A percentile compares a stretch with the other conserved stretches of the same genome.
These are phyloP conservation scores for Myrmecobius fasciatus DNA, from an alignment of 2,113 vertebrate species.

Conservation along the genomic window DNA sequence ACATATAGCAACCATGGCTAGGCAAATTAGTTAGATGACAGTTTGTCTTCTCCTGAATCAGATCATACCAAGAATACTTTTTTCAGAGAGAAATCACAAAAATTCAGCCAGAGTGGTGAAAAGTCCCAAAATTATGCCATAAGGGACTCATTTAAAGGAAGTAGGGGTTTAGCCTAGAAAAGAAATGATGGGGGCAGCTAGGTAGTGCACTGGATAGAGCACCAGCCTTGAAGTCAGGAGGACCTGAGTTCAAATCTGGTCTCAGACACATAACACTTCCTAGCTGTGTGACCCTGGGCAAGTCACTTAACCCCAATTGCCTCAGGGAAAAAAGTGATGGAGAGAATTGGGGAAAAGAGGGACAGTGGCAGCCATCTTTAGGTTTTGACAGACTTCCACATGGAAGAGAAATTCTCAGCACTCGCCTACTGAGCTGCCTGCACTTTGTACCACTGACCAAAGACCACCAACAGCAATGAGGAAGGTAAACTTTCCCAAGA, in stretches of 20 bases:
- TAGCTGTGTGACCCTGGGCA: no score
- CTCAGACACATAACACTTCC: no score
- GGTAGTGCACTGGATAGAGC: no score
- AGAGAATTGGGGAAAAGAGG: not conserved
- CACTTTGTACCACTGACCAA: not conserved
- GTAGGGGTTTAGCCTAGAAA: not conserved
- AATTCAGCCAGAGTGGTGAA: not conserved
- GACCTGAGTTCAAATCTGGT: no score
- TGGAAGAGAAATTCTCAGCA: not conserved
- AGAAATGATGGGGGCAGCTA: not conserved
- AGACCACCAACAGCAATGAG: not conserved
- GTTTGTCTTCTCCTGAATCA: not conserved
- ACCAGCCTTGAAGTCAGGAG: no score
- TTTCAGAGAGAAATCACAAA: not conserved
- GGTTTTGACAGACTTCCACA: not conserved
- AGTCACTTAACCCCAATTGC: no score
- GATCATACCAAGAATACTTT: not conserved
- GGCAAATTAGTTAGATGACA: not conserved
- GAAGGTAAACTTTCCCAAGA: not conserved
- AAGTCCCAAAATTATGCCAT: not conserved
- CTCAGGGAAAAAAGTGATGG: no score
- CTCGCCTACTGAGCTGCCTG: not conserved
- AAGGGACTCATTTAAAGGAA: not conserved
- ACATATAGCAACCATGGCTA: not conserved
- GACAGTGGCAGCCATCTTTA: not conserved